Evolutionary conservation across 2,888 invertebrate genomes (phyloP).

Genomic region (Sthenelais limicola): DNA sequence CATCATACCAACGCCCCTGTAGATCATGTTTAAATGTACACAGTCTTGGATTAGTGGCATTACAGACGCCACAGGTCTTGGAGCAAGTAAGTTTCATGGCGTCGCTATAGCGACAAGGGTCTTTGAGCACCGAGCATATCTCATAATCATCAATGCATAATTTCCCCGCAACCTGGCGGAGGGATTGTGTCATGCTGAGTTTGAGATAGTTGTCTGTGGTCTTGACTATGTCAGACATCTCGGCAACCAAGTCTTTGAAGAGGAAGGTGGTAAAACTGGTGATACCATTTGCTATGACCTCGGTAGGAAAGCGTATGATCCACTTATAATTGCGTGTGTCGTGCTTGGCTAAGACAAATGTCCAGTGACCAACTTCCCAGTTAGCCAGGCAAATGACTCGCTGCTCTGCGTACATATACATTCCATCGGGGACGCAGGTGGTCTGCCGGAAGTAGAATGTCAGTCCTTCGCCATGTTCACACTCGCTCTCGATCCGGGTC

Average conservation of each 20-base stretch:
- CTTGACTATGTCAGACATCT: conserved; percentile 25
- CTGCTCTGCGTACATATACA: conserved; percentile 50
- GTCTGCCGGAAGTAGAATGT: conserved; percentile 50
- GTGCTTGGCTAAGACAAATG: conserved; percentile 46
- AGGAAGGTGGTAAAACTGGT: conserved; percentile 46
- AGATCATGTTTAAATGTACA: conserved; percentile 45
- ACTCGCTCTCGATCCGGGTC: conserved; percentile 52
- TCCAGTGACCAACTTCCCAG: conserved; percentile 47
- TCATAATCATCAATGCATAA: conserved; percentile 52
- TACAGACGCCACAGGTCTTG: conserved; percentile 51
- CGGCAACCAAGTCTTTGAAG: conserved; percentile 49
- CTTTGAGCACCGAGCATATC: conserved; percentile 43
- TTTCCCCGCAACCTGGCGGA: conserved; percentile 41
- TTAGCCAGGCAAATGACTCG: conserved; percentile 47
- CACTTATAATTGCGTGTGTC: conserved; percentile 46
- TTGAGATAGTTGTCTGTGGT: conserved; percentile 43
- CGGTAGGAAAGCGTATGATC: conserved; percentile 48
- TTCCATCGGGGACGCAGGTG: conserved; percentile 48
- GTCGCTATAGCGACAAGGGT: conserved; percentile 44
- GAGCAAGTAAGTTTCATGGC: conserved; percentile 49
- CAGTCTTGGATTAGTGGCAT: conserved; percentile 48
- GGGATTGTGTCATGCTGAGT: conserved; percentile 44
- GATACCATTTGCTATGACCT: background rate
- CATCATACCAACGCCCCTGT: conserved; percentile 48
- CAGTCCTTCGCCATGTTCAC: conserved; percentile 47